Base-by-base conservation (phyloP, 92 coral and sea anemone genomes). In the Zoanthus gigantus region DNA sequence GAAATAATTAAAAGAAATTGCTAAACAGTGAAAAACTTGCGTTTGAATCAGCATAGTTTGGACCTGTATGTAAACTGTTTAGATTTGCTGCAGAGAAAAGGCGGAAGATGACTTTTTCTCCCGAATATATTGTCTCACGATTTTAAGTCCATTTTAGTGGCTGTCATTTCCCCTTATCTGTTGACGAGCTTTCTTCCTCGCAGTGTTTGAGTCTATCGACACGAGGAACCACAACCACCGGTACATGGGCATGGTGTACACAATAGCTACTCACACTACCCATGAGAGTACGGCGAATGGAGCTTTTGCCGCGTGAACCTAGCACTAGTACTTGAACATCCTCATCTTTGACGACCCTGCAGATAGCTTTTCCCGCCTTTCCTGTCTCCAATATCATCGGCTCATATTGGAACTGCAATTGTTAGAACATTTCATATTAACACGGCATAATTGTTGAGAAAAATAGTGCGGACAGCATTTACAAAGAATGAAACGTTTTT, bases 201-300 rank as follows among this genome's bases (percentile, higher is more conserved):
- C 67, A 54, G 45, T 81, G 85, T 15, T 46, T 66, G 31, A 0
- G n/a, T 66, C 85, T 71, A 5, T 81, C 75, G 46, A 12, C 44
- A 28, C 46, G 85, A 23, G 85, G 85, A 8, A 81, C 85, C 0
- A 81, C 85, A 16, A 81, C 44, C 17, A 81, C 75, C 3, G 85
- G 85, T 42, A 47, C 74, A 14, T 81, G 85, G 14, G 85, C 85
- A 81, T 81, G 85, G 15, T 81, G 85, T 5, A 81, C 85, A 81
- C 85, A 81, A 66, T 81, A 81, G 44, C 72, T 81, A 81, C 85
- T 81, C 57, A 81, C 85, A 66, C 85, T 81, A 81, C 85, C 85
- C 85, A 81, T 81, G 85, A 81, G 74, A 47, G 85, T 81, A 67
- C 85, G 85, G 6, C 73, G 75, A 81, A 81, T 46, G 63, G 75